Evolutionary conservation across 1,140 invertebrate species (phyloP).

Genomic region (Achroia grisella): DNA sequence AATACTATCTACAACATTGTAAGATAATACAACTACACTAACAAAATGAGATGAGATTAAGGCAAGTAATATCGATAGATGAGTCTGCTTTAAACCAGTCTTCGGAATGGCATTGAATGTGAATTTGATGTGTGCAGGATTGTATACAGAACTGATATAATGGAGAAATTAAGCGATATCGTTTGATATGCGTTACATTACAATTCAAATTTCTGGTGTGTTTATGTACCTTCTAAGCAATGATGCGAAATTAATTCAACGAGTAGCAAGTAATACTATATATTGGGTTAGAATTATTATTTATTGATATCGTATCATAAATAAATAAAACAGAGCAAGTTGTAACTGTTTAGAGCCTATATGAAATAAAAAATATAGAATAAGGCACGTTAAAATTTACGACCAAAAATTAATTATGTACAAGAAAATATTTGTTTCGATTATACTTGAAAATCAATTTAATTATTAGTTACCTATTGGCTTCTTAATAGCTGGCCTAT

Average conservation of each 20-base stretch:
- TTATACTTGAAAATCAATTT: too few species aligned
- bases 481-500: too few species aligned
- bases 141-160: constrained; percentile 1
- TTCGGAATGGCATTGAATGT: neutral
- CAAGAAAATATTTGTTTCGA: too few species aligned
- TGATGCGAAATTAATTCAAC: constrained; percentile 1
- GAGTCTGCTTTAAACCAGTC: neutral
- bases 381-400: too few species aligned
- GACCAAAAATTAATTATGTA: too few species aligned
- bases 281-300: too few species aligned
- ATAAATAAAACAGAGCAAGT: too few species aligned
- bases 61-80: neutral
- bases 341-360: too few species aligned
- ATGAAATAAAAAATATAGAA: too few species aligned
- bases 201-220: constrained; percentile 1
- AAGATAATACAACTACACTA: neutral
- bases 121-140: neutral
- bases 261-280: neutral
- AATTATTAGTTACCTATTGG: too few species aligned
- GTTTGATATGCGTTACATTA: constrained; percentile 2
- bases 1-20: constrained; percentile 1
- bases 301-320: too few species aligned
- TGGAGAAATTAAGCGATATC: constrained; percentile 4
- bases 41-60: neutral
- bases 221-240: neutral